Evolutionary conservation across 2,888 invertebrate genomes (phyloP), one percentile per base, ranked within the genome.

Genomic region (Polydrusus tereticollis): DNA sequence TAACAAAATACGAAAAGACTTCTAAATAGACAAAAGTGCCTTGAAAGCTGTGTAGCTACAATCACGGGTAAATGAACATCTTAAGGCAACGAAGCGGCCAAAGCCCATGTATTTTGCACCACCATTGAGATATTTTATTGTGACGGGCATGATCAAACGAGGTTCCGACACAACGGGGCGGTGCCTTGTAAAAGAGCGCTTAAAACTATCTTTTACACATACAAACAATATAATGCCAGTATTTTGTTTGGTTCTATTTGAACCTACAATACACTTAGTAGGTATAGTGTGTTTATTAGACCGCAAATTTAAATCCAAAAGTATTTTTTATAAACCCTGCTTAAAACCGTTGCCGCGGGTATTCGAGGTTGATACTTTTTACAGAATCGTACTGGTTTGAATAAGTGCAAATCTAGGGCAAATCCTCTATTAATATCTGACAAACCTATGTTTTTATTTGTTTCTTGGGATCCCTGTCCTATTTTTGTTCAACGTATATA

Each of bases 251-350:
- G 26, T 36, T 52, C 50, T 12, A 64, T 64, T 64, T 64, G 52
- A 23, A 23, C 16, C 5, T 55, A 64, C 55, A 52, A 64, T 47
- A 18, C 41, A n/a, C n/a, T n/a, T n/a, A n/a, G n/a, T n/a, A 16
- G 2, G 23, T 26, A 64, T 64, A 64, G 52, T 62, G 57, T 59
- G 50, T 68, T 29, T 68, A 68, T 47, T 58, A 69, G 73, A 73
- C 69, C 73, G 69, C 73, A 69, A 69, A 73, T 73, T 73, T 73
- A 64, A 73, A 69, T 73, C 69, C 69, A 26, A 41, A 69, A 50
- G 50, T 41, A 38, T 55, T 55, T 55, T 55, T 55, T 55, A 52
- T 52, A 55, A 29, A 55, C 2, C 29, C 16, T 16, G 29, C 29
- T 55, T 10, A 33, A 23, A 55, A 29, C 52, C 52, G 52, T 52